These are phyloP conservation scores for Paramisgurnus dabryanus DNA, from an alignment of 2,113 vertebrate genomes.

Conservation along the genomic window DNA sequence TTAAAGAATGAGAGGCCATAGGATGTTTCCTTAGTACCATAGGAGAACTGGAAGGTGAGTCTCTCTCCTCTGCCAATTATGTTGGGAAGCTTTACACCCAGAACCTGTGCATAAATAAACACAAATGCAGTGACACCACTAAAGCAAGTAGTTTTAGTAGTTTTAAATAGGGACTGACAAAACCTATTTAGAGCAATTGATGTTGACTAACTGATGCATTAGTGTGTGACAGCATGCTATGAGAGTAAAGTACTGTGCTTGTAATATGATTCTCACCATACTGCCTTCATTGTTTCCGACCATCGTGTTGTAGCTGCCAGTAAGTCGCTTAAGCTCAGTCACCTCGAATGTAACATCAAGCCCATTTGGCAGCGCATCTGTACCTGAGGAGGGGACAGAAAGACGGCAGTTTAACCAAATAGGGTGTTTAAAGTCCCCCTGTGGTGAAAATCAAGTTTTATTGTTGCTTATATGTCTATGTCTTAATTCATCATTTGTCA, in stretches of 20 bases:
- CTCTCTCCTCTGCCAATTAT: slow-evolving; percentile 92
- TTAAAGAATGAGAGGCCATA: slow-evolving; percentile 96
- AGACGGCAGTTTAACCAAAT: not conserved
- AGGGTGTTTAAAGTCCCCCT: not conserved
- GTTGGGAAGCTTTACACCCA: slow-evolving; percentile 93
- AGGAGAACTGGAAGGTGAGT: slow-evolving; percentile 96
- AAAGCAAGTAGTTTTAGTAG: no score
- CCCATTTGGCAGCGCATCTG: slow-evolving; percentile 89
- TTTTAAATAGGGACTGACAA: no score
- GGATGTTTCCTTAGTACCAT: slow-evolving; percentile 97
- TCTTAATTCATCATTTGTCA: no score
- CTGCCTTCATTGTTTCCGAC: slow-evolving; percentile 98
- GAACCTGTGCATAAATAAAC: slow-evolving; percentile 75
- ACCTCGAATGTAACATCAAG: slow-evolving; percentile 94
- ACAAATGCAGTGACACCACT: not conserved
- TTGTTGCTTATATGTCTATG: no score
- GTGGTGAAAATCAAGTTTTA: no score
- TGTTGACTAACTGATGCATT: no score
- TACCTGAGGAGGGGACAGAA: slow-evolving; percentile 70
- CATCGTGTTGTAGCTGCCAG: slow-evolving; percentile 98
- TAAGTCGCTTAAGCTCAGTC: slow-evolving; percentile 86
- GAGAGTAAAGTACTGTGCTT: not conserved
- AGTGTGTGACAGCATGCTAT: no score
- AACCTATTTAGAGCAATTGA: no score
- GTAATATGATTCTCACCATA: slow-evolving; percentile 80